These are phyloP conservation scores for Baronia brevicornis DNA, from an alignment of 2,888 invertebrate species.

Conservation along the genomic window DNA sequence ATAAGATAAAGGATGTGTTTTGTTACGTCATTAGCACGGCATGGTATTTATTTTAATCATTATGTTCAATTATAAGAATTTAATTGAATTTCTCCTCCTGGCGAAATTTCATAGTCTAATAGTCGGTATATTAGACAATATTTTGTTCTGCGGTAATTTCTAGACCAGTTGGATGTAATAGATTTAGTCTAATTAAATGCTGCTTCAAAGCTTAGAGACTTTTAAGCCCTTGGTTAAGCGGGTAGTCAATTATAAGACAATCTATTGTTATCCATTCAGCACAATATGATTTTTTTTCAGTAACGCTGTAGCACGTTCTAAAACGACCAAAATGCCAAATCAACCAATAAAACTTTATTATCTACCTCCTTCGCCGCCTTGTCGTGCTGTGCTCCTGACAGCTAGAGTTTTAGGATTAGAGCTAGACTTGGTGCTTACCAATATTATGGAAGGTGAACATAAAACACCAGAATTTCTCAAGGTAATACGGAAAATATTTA, in stretches of 20 bases:
- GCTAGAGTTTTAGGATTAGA: constrained; percentile 78
- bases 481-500: constrained; percentile 51
- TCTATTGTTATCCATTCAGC: constrained; percentile 31
- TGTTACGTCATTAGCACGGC: no score
- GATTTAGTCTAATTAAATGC: no score
- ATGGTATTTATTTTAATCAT: no score
- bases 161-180: no score
- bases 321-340: constrained; percentile 50
- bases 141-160: no score
- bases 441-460: constrained; percentile 77
- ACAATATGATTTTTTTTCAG: constrained; percentile 42
- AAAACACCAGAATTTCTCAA: constrained; percentile 79
- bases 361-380: constrained; percentile 77
- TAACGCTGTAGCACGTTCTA: constrained; percentile 62
- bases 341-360: constrained; percentile 78
- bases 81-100: no score
- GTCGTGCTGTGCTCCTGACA: constrained; percentile 77
- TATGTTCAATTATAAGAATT: no score
- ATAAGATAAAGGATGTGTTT: no score
- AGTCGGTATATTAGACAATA: no score
- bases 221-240: no score
- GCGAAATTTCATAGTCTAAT: no score
- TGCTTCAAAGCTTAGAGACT: no score
- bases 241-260: constrained; percentile 6
- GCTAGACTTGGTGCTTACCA: constrained; percentile 75